These are phyloP conservation scores for Chloebia gouldiae DNA, from an alignment of 2,113 vertebrate genomes.

Conservation along the genomic window DNA sequence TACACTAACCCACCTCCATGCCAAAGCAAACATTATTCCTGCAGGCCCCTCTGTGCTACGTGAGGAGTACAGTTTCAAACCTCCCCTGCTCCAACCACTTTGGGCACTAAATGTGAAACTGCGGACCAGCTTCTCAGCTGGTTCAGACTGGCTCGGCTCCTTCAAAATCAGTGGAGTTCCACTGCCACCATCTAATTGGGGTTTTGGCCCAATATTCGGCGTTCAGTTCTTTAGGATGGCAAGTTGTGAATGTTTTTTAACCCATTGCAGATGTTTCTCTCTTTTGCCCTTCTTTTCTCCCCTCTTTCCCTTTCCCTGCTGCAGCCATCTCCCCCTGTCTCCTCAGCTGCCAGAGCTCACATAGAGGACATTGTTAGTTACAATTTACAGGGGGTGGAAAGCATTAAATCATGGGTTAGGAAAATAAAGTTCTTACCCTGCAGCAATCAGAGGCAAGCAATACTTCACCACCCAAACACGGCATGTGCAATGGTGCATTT, in stretches of 20 bases:
- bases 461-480: neutral
- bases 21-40: slow-evolving; percentile 53
- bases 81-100: neutral
- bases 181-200: neutral
- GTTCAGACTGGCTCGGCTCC: neutral
- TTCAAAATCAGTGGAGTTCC: neutral
- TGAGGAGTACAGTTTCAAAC: slow-evolving; percentile 52
- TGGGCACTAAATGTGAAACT: neutral
- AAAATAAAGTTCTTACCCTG: slow-evolving; percentile 50
- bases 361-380: slow-evolving; percentile 32
- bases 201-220: neutral
- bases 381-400: slow-evolving; percentile 21
- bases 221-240: neutral
- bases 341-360: neutral
- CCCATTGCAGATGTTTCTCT: neutral
- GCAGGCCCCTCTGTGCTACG: neutral
- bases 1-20: neutral
- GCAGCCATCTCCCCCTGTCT: neutral
- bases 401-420: slow-evolving; percentile 40
- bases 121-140: neutral
- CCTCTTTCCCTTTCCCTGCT: neutral
- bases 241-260: neutral
- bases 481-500: slow-evolving; percentile 35
- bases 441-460: slow-evolving; percentile 17
- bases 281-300: neutral